Conservation (phyloP, 2,113 vertebrate genomes). For the Hemiprocne comata region DNA sequence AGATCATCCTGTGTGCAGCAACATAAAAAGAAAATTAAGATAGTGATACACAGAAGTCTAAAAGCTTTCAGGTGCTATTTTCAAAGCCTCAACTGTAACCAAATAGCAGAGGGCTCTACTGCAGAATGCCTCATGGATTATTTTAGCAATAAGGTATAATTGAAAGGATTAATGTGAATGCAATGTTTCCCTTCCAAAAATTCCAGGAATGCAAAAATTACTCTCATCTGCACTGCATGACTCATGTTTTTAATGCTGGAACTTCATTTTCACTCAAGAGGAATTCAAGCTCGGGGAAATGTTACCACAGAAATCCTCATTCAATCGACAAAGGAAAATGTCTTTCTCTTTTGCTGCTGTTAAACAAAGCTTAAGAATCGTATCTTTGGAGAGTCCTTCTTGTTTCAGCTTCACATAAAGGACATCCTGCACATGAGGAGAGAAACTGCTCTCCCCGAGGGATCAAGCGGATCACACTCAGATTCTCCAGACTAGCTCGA, state of each 20-base stretch:
- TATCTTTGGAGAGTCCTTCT: neutral
- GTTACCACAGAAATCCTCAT: slow-evolving; percentile 65
- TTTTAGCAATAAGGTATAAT: slow-evolving; percentile 72
- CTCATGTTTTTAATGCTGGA: slow-evolving; percentile 75
- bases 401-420: slow-evolving; percentile 5
- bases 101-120: slow-evolving; percentile 14
- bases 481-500: neutral
- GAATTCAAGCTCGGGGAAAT: slow-evolving; percentile 65
- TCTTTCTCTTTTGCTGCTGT: slow-evolving; percentile 1
- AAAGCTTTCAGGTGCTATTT: slow-evolving; percentile 32
- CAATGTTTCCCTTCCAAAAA: slow-evolving; percentile 75
- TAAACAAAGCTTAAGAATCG: neutral
- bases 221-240: slow-evolving; percentile 72
- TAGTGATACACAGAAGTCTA: neutral
- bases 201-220: slow-evolving; percentile 71
- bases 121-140: slow-evolving; percentile 39
- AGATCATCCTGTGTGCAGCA: neutral
- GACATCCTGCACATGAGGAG: neutral
- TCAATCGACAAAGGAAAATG: slow-evolving; percentile 9
- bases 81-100: slow-evolving; percentile 27
- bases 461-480: neutral
- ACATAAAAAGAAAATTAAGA: slow-evolving; percentile 5
- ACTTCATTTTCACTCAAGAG: slow-evolving; percentile 75
- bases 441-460: neutral
- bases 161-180: slow-evolving; percentile 73